Evolutionary conservation across 2,888 invertebrate genomes (phyloP).

Genomic region (Galeruca laticollis): DNA sequence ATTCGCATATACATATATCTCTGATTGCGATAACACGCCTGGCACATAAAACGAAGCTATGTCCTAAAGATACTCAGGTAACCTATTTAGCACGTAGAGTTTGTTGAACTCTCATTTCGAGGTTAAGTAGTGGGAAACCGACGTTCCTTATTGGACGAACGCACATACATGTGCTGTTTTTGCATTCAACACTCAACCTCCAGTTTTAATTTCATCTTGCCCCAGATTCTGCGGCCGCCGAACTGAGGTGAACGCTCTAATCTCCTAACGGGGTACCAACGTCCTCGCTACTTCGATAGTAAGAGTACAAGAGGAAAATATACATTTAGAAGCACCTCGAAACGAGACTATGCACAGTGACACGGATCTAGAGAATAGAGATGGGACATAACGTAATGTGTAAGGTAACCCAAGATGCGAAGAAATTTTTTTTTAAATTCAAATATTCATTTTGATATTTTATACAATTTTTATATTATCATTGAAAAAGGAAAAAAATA

Average conservation of each 20-base stretch:
- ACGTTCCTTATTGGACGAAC: conserved; percentile 58
- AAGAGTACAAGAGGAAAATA: conserved; percentile 28
- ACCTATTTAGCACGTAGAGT: conserved; percentile 65
- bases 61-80: conserved; percentile 60
- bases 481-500: too few species aligned
- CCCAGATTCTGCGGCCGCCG: conserved; percentile 70
- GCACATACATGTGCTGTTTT: conserved; percentile 64
- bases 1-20: conserved; percentile 34
- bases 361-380: conserved; percentile 58
- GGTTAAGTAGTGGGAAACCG: conserved; percentile 57
- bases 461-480: too few species aligned
- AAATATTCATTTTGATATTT: too few species aligned
- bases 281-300: conserved; percentile 61
- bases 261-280: conserved; percentile 67
- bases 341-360: conserved; percentile 59
- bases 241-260: conserved; percentile 73
- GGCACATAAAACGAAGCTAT: conserved; percentile 50
- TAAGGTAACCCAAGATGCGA: too few species aligned
- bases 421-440: too few species aligned
- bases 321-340: conserved; percentile 56
- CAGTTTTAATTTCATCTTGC: conserved; percentile 74
- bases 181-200: conserved; percentile 66
- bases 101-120: conserved; percentile 65
- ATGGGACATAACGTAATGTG: conserved; percentile 28
- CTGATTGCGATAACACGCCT: conserved; percentile 29